These are phyloP conservation scores for Python bivittatus DNA, from an alignment of 2,113 vertebrate species.

Conservation along the genomic window DNA sequence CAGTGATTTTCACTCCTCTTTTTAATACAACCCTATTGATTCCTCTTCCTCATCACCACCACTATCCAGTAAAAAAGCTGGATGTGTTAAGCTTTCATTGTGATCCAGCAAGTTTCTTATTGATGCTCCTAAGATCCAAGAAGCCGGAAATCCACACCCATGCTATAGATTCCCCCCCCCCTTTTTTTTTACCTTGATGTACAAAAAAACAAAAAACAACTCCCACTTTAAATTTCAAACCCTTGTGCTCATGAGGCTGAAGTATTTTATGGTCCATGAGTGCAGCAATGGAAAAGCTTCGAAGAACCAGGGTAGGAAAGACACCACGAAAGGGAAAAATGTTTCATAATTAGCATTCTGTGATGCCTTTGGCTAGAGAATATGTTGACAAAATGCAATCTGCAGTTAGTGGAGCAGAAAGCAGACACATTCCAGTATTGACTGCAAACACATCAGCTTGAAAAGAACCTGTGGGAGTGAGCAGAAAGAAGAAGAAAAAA, in stretches of 20 bases:
- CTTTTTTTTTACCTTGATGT: background rate
- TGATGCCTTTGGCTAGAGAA: conserved; percentile 27
- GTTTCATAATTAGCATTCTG: conserved; percentile 26
- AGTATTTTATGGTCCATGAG: background rate
- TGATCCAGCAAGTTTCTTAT: background rate
- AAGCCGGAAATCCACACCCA: background rate
- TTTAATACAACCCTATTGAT: background rate
- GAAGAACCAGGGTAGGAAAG: background rate
- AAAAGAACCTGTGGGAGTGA: conserved; percentile 25
- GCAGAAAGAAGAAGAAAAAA: background rate
- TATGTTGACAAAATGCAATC: conserved; percentile 21
- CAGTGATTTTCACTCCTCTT: background rate
- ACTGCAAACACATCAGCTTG: conserved; percentile 18
- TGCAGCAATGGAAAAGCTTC: background rate
- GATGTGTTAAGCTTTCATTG: background rate
- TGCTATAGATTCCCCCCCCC: background rate
- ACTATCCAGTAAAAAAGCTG: background rate
- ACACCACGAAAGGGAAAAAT: background rate
- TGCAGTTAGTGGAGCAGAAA: conserved; percentile 12
- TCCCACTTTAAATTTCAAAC: background rate
- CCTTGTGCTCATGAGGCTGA: background rate
- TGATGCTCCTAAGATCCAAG: background rate
- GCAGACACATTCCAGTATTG: background rate
- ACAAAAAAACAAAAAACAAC: background rate
- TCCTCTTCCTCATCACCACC: background rate